Evolutionary conservation across 2,113 vertebrate species (phyloP).

Genomic region (Ptilorrhoa leucosticta): DNA sequence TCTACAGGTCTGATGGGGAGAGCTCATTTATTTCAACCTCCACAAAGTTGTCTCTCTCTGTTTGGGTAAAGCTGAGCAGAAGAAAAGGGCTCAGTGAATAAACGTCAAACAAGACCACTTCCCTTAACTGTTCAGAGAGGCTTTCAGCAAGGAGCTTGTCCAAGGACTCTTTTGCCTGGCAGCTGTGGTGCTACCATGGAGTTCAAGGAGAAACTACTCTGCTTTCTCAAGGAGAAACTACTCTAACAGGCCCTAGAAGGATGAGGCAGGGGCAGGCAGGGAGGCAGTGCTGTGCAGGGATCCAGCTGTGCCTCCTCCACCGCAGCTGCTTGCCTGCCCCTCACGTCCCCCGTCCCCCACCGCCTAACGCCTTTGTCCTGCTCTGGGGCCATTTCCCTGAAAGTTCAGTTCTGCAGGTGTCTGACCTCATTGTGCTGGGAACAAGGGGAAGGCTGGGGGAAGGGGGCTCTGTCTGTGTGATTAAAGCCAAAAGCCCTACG

Average conservation of each 20-base stretch:
- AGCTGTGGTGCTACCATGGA: not conserved
- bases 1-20: not conserved
- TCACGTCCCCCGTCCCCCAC: not conserved
- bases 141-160: not conserved
- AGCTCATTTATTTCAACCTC: not conserved
- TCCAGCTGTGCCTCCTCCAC: not conserved
- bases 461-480: not conserved
- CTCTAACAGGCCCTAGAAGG: not conserved
- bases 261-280: not conserved
- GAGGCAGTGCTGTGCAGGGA: not conserved
- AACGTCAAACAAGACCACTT: not conserved
- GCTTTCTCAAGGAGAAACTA: not conserved
- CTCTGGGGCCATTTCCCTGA: not conserved
- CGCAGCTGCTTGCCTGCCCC: not conserved
- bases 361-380: not conserved
- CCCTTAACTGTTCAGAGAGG: not conserved
- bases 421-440: not conserved
- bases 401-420: slow-evolving; percentile 29
- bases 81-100: not conserved
- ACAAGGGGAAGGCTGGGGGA: not conserved
- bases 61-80: not conserved
- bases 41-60: not conserved
- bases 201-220: not conserved
- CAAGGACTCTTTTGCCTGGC: not conserved
- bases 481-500: not conserved